phyloP scores from a whole-genome alignment of 2,888 invertebrate species.

The Sminthurinus aureus region DNA sequence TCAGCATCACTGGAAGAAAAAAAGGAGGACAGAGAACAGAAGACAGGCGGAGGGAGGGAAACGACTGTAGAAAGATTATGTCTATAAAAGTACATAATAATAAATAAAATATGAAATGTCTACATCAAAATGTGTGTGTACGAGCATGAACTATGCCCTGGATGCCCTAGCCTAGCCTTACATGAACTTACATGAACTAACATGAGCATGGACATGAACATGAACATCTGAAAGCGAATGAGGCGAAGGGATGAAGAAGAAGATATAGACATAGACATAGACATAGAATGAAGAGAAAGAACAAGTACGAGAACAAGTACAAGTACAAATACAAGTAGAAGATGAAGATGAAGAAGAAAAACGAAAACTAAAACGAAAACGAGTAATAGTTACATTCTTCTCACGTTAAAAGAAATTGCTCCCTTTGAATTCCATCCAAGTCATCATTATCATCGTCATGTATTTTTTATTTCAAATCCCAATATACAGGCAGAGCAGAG shows the following conservation, averaged over 20 bases:
- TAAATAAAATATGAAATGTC: neutral
- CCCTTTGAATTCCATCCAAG: no score
- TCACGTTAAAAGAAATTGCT: neutral
- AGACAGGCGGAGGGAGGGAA: no score
- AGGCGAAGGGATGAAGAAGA: neutral
- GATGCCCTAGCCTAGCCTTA: neutral
- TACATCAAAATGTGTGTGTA: neutral
- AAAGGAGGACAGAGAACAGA: no score
- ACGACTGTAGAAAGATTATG: no score
- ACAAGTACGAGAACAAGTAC: neutral
- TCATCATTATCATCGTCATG: no score
- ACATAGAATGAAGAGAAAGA: neutral
- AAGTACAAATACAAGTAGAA: neutral
- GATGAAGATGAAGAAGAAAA: neutral
- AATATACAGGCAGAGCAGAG: no score
- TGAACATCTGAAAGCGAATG: neutral
- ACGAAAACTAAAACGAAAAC: neutral
- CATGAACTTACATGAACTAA: neutral
- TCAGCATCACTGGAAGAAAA: no score
- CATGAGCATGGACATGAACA: neutral
- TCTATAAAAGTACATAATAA: no score
- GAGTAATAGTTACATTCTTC: neutral
- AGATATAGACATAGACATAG: neutral
- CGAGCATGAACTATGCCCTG: neutral
- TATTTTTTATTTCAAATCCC: no score